These are phyloP conservation scores for Amia ocellicauda DNA, from an alignment of 2,113 vertebrate species.

Conservation along the genomic window DNA sequence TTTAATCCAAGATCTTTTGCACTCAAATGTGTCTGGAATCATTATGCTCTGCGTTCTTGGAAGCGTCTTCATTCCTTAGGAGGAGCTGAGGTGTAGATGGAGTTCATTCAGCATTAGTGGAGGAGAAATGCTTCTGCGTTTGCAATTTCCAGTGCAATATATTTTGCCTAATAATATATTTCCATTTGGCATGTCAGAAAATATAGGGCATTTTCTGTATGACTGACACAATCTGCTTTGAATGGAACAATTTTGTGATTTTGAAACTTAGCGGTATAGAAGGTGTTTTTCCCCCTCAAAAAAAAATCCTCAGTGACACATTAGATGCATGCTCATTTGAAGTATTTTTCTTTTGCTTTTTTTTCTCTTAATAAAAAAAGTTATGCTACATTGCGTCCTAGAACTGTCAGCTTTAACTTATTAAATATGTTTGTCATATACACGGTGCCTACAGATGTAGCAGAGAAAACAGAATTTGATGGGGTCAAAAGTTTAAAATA, in stretches of 20 bases:
- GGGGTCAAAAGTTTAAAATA: too few relatives aligned
- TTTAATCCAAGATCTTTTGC: too few relatives aligned
- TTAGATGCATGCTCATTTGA: constrained; percentile 16
- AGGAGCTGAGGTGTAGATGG: constrained; percentile 33
- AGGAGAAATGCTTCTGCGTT: constrained; percentile 51
- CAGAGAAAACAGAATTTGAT: too few relatives aligned
- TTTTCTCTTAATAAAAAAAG: constrained; percentile 32
- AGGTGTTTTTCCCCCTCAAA: constrained; percentile 24
- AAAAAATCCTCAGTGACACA: constrained; percentile 28
- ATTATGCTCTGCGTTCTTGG: constrained; percentile 51
- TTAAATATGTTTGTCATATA: too few relatives aligned
- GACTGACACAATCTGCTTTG: constrained; percentile 45
- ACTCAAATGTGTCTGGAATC: constrained; percentile 52
- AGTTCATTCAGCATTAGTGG: constrained; percentile 39
- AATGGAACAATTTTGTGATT: constrained; percentile 23
- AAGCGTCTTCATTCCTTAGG: constrained; percentile 57
- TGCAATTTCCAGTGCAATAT: constrained; percentile 49
- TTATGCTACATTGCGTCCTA: constrained; percentile 39
- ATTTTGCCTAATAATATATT: constrained; percentile 46
- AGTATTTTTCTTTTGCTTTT: constrained; percentile 8
- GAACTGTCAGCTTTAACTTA: constrained; percentile 45
- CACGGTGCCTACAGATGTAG: too few relatives aligned
- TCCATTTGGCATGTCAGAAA: constrained; percentile 57
- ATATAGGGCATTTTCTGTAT: constrained; percentile 33
- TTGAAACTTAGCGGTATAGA: neutral